Conservation (phyloP, 2,113 vertebrate species). For the Hippoglossus stenolepis region DNA sequence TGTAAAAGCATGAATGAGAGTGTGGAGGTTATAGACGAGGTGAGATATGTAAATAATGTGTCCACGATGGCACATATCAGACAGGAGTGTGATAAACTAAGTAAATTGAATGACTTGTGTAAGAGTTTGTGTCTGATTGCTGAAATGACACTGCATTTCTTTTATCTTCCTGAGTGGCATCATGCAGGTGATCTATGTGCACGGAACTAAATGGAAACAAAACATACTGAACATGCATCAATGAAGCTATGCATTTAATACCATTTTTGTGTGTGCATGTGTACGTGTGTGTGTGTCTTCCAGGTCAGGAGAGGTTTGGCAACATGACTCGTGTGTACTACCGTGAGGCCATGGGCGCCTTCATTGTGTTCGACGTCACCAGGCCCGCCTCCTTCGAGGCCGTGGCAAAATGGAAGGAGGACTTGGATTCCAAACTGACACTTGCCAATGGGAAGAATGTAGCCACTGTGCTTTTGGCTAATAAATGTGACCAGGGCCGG, state of each 20-base stretch:
- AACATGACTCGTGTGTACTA: constrained; percentile 91
- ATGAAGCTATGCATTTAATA: background rate
- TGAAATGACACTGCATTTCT: background rate
- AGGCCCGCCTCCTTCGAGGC: constrained; percentile 85
- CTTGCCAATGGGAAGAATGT: constrained; percentile 84
- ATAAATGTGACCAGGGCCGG: constrained; percentile 86
- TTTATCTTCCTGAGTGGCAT: background rate
- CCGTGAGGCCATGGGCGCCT: constrained; percentile 86
- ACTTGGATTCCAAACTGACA: constrained; percentile 87
- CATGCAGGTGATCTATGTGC: background rate
- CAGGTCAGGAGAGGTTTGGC: constrained; percentile 88
- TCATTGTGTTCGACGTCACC: constrained; percentile 87
- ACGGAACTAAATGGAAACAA: background rate
- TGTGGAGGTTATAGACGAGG: no score
- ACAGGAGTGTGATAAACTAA: constrained; percentile 14
- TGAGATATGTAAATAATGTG: no score
- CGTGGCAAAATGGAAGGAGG: constrained; percentile 87
- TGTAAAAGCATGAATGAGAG: no score
- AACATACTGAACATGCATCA: background rate
- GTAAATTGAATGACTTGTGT: background rate
- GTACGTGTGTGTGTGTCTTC: background rate
- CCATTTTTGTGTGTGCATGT: no score
- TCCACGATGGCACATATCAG: no score
- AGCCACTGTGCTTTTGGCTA: constrained; percentile 85
- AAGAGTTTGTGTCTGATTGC: background rate